phyloP scores from a whole-genome alignment of 2,888 invertebrate genomes.

The Phalera bucephala region DNA sequence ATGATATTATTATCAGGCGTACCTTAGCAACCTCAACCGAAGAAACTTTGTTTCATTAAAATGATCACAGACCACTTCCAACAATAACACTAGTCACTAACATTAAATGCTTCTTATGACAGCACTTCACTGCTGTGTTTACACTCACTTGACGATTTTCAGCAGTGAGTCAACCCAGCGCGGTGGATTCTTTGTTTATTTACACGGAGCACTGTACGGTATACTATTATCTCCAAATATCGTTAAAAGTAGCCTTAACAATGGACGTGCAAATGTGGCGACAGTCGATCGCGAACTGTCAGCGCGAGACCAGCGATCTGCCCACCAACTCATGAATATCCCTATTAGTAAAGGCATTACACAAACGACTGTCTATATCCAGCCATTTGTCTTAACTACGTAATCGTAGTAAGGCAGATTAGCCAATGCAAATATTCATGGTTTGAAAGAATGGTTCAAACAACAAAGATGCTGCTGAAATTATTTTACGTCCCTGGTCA shows the following conservation, averaged over 20 bases:
- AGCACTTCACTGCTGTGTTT: slow-evolving; percentile 21
- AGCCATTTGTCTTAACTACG: slow-evolving; percentile 55
- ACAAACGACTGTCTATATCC: slow-evolving; percentile 51
- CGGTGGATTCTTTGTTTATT: slow-evolving; percentile 56
- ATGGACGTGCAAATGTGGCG: slow-evolving; percentile 55
- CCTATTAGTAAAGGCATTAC: slow-evolving; percentile 62
- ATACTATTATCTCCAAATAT: slow-evolving; percentile 14
- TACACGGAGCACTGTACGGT: slow-evolving; percentile 40
- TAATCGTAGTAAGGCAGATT: slow-evolving; percentile 51
- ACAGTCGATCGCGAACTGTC: slow-evolving; percentile 62
- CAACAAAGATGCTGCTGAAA: too few species aligned
- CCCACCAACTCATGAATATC: slow-evolving; percentile 56
- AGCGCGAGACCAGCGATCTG: slow-evolving; percentile 40
- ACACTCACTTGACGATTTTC: slow-evolving; percentile 23
- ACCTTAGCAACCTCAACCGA: not conserved
- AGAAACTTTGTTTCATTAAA: slow-evolving; percentile 1
- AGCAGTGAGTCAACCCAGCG: slow-evolving; percentile 46
- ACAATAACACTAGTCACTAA: slow-evolving; percentile 23
- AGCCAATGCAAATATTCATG: slow-evolving; percentile 36
- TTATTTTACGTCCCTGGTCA: too few species aligned
- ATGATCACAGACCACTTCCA: slow-evolving; percentile 10
- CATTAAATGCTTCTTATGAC: slow-evolving; percentile 12
- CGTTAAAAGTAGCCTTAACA: slow-evolving; percentile 21
- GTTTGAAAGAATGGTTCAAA: slow-evolving; percentile 24
- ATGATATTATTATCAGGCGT: not conserved